Evolutionary conservation across 1,140 invertebrate genomes (phyloP).

Genomic region (Coboldia fuscipes): DNA sequence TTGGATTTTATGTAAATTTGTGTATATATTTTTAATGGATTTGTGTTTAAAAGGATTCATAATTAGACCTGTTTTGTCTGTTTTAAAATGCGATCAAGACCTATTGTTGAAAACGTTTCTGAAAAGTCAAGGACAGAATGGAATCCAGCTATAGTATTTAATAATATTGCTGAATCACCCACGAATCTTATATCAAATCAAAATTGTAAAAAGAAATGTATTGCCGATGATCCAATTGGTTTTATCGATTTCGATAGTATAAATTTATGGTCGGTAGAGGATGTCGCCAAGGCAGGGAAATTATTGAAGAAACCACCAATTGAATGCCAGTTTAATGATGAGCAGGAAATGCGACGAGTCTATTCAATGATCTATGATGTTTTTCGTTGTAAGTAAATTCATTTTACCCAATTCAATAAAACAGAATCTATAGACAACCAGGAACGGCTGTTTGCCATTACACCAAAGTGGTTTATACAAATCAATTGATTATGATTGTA

Average conservation of each 20-base stretch:
- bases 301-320: conserved; percentile 29
- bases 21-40: no score
- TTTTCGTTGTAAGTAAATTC: conserved; percentile 50
- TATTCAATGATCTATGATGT: conserved; percentile 58
- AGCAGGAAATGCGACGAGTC: conserved; percentile 54
- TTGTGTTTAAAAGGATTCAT: background rate
- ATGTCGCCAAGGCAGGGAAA: conserved; percentile 34
- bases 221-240: conserved; percentile 9
- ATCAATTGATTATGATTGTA: conserved; percentile 1
- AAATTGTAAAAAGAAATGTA: conserved; percentile 6
- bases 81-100: background rate
- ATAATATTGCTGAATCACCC: conserved; percentile 3
- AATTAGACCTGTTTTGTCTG: background rate
- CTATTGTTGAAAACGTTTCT: conserved; percentile 11
- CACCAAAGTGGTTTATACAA: no score
- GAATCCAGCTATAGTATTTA: conserved; percentile 11
- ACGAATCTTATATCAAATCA: background rate
- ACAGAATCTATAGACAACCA: background rate
- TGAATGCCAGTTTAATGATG: conserved; percentile 31
- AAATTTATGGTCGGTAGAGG: conserved; percentile 22
- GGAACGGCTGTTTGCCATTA: no score
- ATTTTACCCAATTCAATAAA: background rate
- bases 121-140: conserved; percentile 14
- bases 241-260: conserved; percentile 9
- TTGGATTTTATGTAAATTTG: no score